A percentile compares a stretch with the other conserved stretches of the same genome.
Conservation (phyloP, 2,888 invertebrate genomes). For the Clitarchus hookeri region DNA sequence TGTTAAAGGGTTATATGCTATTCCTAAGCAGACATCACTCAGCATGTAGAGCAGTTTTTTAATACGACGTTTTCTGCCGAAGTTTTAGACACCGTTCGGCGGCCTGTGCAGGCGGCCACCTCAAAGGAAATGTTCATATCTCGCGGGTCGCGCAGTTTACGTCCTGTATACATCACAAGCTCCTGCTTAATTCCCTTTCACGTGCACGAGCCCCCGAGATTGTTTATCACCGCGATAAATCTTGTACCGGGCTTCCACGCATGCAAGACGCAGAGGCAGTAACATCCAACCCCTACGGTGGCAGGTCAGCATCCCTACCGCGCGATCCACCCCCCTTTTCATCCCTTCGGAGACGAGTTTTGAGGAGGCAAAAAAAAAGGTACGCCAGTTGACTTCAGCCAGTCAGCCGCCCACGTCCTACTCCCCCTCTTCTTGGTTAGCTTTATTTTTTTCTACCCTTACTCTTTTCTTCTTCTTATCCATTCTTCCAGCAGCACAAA, state of each 20-base stretch:
- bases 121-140: not conserved
- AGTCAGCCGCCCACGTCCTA: not conserved
- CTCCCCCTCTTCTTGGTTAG: not conserved
- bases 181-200: not conserved
- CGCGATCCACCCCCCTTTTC: not conserved
- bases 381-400: conserved; percentile 6
- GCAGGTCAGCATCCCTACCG: not conserved
- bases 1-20: too few relatives aligned
- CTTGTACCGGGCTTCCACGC: not conserved
- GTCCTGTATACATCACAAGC: not conserved
- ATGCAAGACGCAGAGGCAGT: not conserved
- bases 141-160: not conserved
- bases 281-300: not conserved
- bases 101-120: too few relatives aligned
- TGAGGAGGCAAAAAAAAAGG: not conserved
- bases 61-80: too few relatives aligned
- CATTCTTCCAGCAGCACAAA: not conserved
- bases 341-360: not conserved
- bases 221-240: not conserved
- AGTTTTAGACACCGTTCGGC: too few relatives aligned
- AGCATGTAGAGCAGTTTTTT: too few relatives aligned
- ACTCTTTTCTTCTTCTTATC: conserved; percentile 22
- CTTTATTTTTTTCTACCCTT: not conserved
- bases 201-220: not conserved
- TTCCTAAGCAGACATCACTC: too few relatives aligned